A percentile compares a stretch with the other conserved stretches of the same genome.
Conservation (phyloP, 92 coral and sea anemone genomes). For the Palythoa grandis region DNA sequence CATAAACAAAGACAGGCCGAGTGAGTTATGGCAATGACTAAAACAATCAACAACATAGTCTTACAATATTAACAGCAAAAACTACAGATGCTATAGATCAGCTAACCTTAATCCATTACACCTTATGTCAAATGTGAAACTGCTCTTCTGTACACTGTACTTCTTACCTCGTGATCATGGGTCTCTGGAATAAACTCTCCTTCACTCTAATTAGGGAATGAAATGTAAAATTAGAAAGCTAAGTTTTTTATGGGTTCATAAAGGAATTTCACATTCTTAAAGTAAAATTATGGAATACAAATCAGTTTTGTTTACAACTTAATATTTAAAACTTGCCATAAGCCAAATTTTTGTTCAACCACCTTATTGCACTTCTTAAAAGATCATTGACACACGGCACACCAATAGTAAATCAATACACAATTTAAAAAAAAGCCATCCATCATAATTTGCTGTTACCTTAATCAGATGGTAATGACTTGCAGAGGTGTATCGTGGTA, state of each 20-base stretch:
- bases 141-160: background rate
- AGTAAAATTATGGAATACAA: too few species aligned
- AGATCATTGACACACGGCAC: too few species aligned
- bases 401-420: too few species aligned
- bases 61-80: too few species aligned
- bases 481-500: conserved; percentile 48
- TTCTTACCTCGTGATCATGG: conserved; percentile 69
- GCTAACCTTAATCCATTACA: background rate
- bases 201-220: conserved; percentile 74
- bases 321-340: background rate
- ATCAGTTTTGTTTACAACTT: too few species aligned
- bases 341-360: background rate
- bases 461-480: conserved; percentile 46
- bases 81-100: too few species aligned
- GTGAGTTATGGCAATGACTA: too few species aligned
- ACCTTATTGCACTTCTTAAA: too few species aligned
- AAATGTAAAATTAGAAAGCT: background rate
- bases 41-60: too few species aligned
- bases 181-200: conserved; percentile 98
- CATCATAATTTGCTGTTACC: background rate
- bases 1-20: too few species aligned
- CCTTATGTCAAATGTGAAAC: background rate
- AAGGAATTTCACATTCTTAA: too few species aligned
- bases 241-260: background rate
- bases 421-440: background rate